Percentiles rank a stretch among this genome's conserved stretches.
Conservation (phyloP, 2,113 vertebrate genomes). For the Megaptera novaeangliae region DNA sequence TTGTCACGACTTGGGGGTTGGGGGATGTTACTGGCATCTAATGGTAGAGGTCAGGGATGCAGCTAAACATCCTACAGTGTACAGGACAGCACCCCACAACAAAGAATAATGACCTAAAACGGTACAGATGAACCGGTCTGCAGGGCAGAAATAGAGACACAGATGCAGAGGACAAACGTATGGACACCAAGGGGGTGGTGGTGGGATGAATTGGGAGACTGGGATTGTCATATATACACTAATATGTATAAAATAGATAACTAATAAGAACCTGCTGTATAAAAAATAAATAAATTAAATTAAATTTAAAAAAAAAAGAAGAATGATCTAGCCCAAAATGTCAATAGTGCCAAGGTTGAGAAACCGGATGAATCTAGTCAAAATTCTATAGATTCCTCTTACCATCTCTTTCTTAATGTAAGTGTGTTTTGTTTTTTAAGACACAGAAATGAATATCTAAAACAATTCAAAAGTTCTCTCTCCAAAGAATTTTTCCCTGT, state of each 20-base stretch:
- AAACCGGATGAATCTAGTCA: not conserved
- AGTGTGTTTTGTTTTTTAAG: slow-evolving; percentile 30
- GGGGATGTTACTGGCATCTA: not conserved
- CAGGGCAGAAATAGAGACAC: too few species aligned
- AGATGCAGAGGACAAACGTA: too few species aligned
- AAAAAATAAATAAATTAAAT: too few species aligned
- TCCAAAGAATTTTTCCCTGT: slow-evolving; percentile 37
- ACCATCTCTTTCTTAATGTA: not conserved
- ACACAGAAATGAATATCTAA: not conserved
- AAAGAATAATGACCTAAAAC: not conserved
- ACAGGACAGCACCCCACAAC: not conserved
- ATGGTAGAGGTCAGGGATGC: not conserved
- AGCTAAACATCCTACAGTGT: not conserved
- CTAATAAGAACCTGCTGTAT: too few species aligned
- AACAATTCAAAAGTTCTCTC: not conserved
- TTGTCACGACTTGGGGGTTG: not conserved
- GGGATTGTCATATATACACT: too few species aligned
- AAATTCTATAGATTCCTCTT: not conserved
- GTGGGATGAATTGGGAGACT: too few species aligned
- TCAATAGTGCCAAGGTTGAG: not conserved
- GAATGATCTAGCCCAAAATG: not conserved
- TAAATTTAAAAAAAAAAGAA: too few species aligned
- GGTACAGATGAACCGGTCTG: too few species aligned
- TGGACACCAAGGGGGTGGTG: too few species aligned
- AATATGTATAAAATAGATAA: too few species aligned